Evolutionary conservation across 2,113 vertebrate species (phyloP).

Genomic region (Coryphaenoides rupestris): DNA sequence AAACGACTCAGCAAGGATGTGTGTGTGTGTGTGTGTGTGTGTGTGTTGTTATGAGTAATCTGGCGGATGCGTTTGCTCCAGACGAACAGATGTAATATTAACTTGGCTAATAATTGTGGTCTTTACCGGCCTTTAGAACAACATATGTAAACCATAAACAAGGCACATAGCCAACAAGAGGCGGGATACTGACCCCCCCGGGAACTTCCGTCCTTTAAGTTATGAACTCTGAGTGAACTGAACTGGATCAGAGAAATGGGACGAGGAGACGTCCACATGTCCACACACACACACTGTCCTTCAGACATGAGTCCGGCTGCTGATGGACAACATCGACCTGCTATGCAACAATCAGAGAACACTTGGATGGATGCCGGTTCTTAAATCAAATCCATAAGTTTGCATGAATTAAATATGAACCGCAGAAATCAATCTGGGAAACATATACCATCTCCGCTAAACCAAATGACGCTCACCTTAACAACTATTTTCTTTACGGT

Average conservation of each 20-base stretch:
- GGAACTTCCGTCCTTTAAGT: conserved; percentile 7
- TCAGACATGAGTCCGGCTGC: no score
- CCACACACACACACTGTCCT: no score
- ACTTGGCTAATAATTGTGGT: conserved; percentile 17
- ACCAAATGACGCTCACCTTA: no score
- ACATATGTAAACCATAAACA: conserved; percentile 26
- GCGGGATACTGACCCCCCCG: no score
- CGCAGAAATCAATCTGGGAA: no score
- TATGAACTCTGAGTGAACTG: not conserved
- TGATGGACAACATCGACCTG: no score
- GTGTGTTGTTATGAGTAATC: not conserved
- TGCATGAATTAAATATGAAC: not conserved
- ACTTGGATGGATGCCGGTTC: not conserved
- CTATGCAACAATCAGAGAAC: not conserved
- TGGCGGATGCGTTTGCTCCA: conserved; percentile 8
- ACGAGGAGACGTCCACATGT: not conserved
- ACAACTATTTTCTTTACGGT: no score
- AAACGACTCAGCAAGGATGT: not conserved
- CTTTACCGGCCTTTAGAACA: not conserved
- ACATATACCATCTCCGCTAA: no score
- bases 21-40: not conserved
- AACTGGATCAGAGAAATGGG: not conserved
- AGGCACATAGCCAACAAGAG: conserved; percentile 8
- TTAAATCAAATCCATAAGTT: not conserved
- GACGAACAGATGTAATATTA: not conserved